Evolutionary conservation across 2,113 vertebrate genomes (phyloP).

Genomic region (Cygnus buccinator): DNA sequence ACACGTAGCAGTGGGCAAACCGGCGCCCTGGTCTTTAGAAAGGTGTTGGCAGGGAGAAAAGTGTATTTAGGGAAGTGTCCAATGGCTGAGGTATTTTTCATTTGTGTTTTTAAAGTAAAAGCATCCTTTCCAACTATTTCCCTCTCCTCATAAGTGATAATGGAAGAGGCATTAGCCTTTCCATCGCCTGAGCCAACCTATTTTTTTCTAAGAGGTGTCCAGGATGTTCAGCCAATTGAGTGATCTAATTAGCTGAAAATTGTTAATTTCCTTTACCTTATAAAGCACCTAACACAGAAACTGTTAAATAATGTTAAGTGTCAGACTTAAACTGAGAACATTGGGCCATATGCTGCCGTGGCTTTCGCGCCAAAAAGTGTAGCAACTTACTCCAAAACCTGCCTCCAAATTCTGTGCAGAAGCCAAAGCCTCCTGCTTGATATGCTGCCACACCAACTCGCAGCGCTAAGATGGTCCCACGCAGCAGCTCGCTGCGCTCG

Average conservation of each 20-base stretch:
- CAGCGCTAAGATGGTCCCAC: constrained; percentile 20
- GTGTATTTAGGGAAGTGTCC: background rate
- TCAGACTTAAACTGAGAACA: constrained; percentile 76
- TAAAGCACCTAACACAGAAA: constrained; percentile 75
- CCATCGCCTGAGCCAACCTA: constrained; percentile 49
- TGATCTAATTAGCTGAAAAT: constrained; percentile 75
- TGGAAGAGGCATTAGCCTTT: constrained; percentile 71
- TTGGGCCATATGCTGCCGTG: constrained; percentile 69
- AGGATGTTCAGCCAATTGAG: constrained; percentile 75
- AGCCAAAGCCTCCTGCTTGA: constrained; percentile 74
- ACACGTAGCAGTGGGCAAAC: background rate
- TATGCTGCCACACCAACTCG: constrained; percentile 58
- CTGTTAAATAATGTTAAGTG: constrained; percentile 77
- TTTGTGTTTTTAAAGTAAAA: constrained; percentile 65
- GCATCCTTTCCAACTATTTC: constrained; percentile 65
- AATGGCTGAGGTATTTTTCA: constrained; percentile 25
- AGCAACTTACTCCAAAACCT: constrained; percentile 74
- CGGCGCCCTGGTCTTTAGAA: background rate
- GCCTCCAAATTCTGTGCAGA: constrained; percentile 65
- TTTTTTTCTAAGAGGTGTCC: constrained; percentile 64
- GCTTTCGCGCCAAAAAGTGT: constrained; percentile 67
- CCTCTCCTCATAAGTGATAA: constrained; percentile 64
- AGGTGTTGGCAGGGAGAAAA: background rate
- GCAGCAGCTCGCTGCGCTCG: background rate
- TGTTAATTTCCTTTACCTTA: constrained; percentile 77